Evolutionary conservation across 1,140 invertebrate genomes (phyloP), one percentile per base, ranked within the genome.

Genomic region (Lutraria rhynchaena): DNA sequence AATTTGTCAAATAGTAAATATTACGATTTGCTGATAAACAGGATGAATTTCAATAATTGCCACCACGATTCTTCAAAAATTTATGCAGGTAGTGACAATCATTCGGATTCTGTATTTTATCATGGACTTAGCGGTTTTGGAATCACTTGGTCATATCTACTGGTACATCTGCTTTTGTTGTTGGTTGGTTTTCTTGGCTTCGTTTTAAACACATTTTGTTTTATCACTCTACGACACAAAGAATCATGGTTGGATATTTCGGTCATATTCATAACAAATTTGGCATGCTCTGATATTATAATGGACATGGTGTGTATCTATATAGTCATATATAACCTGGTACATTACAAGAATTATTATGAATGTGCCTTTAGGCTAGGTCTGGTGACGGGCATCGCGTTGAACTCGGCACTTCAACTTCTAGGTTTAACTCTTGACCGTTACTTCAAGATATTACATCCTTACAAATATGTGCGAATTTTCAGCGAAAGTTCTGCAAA

Each of bases 291-390:
- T 71, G 69, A 71, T 35, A 22, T 57, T 31, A 71, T 71, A 19
- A 57, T n/a, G 27, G 49, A 29, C 49, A 15, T 53, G n/a, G 29
- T 57, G 19, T 55, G 69, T 22, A 37, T 71, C 27, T 71, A 71
- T 35, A 9, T 41, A 29, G 69, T 57, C 17, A 13, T 35, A 11
- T 71, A 71, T 33, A 71, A 71, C 41, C 69, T 71, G 3, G 24
- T 71, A 11, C 69, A 71, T 33, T 71, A 55, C 51, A 71, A 71
- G 41, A 53, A 71, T 37, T 71, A 55, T 33, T 71, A 71, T 46
- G 69, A 71, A n/a, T 71, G 69, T 57, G 49, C 69, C 3, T 71
- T 71, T 41, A 9, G 69, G 7, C 11, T 33, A 2, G 69, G 69
- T 27, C 46, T 57, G 9, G n/a, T 71, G n/a, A 57, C 19, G 37